These are phyloP conservation scores for Bicyclus anynana DNA, from an alignment of 1,140 invertebrate species.

Conservation along the genomic window DNA sequence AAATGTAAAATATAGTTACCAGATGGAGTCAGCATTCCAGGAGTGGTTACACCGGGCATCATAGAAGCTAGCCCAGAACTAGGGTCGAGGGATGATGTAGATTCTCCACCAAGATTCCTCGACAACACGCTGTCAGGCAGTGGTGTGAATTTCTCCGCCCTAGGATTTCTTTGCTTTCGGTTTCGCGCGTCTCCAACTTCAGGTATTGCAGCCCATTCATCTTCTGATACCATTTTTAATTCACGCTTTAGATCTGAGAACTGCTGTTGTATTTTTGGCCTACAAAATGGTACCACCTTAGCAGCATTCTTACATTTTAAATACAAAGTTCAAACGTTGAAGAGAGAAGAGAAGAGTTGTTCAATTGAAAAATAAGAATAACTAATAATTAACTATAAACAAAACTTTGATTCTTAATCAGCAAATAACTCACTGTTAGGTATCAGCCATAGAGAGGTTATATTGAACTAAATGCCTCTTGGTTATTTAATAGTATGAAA, in stretches of 20 bases:
- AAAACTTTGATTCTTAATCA: no score
- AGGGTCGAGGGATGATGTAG: conserved; percentile 89
- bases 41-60: conserved; percentile 87
- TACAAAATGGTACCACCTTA: conserved; percentile 32
- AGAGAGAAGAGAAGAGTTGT: no score
- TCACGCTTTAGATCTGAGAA: conserved; percentile 98
- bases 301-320: no score
- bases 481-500: no score
- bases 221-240: conserved; percentile 89
- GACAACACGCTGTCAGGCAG: conserved; percentile 97
- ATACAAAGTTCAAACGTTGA: no score
- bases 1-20: no score
- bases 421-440: no score
- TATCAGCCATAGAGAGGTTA: no score
- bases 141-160: conserved; percentile 97
- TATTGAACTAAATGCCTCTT: no score
- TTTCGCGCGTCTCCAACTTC: conserved; percentile 99
- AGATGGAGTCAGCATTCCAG: conserved; percentile 86
- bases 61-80: conserved; percentile 90
- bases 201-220: conserved; percentile 98
- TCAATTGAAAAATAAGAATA: no score
- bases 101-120: conserved; percentile 91
- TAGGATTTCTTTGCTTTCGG: conserved; percentile 95
- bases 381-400: no score
- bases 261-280: conserved; percentile 99